Conservation (phyloP, 2,888 invertebrate genomes). For the Lysandra bellargus region DNA sequence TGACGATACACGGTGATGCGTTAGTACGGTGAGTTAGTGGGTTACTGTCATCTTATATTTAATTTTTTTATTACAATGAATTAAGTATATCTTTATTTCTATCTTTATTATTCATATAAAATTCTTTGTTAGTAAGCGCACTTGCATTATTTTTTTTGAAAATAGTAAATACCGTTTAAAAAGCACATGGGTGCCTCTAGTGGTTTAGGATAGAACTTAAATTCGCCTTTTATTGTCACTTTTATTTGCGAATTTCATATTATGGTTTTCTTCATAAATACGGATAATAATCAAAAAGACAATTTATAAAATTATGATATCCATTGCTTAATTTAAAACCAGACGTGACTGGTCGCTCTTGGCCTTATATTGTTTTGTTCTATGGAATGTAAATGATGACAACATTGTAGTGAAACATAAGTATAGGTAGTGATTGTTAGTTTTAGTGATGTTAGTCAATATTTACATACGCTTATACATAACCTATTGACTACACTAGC, state of each 20-base stretch:
- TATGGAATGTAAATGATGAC: not conserved
- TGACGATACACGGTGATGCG: slow-evolving; percentile 57
- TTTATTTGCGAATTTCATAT: too few relatives aligned
- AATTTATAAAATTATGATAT: too few relatives aligned
- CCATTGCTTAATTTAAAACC: too few relatives aligned
- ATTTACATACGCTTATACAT: slow-evolving; percentile 11
- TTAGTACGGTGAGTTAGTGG: slow-evolving; percentile 39
- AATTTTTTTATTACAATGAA: not conserved
- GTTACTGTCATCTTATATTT: not conserved
- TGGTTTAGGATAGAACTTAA: not conserved
- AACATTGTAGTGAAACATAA: not conserved
- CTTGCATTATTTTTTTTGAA: not conserved
- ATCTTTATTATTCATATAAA: too few relatives aligned
- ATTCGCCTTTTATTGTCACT: not conserved
- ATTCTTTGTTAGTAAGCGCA: not conserved
- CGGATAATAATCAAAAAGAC: too few relatives aligned
- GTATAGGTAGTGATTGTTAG: not conserved
- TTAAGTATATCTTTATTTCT: too few relatives aligned
- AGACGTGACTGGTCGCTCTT: too few relatives aligned
- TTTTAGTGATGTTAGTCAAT: slow-evolving; percentile 1
- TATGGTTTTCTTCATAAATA: too few relatives aligned
- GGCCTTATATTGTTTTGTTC: not conserved
- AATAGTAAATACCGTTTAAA: not conserved
- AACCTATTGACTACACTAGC: slow-evolving; percentile 12
- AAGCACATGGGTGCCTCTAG: not conserved